phyloP scores from a whole-genome alignment of 2,113 vertebrate species.

The Vicugna pacos region DNA sequence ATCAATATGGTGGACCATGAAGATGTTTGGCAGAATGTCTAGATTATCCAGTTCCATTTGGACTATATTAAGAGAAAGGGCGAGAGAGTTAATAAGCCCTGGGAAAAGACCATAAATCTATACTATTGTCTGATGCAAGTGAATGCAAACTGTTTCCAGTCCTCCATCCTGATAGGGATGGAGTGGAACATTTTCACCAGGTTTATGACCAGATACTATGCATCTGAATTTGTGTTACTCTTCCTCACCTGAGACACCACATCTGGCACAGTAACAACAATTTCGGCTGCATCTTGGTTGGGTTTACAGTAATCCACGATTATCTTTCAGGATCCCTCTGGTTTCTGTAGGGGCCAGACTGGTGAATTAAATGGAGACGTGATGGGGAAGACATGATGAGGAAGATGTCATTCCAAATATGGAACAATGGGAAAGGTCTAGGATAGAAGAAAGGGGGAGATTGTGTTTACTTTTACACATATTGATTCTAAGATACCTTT shows the following conservation, averaged over 20 bases:
- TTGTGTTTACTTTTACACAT: background rate
- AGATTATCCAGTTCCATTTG: background rate
- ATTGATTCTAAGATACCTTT: background rate
- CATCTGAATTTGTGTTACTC: background rate
- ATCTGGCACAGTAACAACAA: background rate
- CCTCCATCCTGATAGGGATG: background rate
- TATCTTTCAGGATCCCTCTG: background rate
- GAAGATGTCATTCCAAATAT: background rate
- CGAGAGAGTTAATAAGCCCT: background rate
- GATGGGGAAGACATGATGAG: background rate
- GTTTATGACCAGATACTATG: background rate
- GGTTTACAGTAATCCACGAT: background rate
- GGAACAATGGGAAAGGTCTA: background rate
- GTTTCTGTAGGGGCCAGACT: no score
- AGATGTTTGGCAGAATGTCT: background rate
- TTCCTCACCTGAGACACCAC: background rate
- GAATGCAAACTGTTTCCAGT: background rate
- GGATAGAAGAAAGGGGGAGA: background rate
- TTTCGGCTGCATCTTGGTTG: background rate
- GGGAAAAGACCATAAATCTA: background rate
- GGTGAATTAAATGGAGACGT: background rate
- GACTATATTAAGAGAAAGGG: background rate
- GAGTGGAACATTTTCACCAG: background rate
- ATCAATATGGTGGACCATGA: background rate
- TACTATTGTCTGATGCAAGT: background rate